phyloP scores from a whole-genome alignment of 2,797 vertebrate genomes.

The Anisognathus igniventris region DNA sequence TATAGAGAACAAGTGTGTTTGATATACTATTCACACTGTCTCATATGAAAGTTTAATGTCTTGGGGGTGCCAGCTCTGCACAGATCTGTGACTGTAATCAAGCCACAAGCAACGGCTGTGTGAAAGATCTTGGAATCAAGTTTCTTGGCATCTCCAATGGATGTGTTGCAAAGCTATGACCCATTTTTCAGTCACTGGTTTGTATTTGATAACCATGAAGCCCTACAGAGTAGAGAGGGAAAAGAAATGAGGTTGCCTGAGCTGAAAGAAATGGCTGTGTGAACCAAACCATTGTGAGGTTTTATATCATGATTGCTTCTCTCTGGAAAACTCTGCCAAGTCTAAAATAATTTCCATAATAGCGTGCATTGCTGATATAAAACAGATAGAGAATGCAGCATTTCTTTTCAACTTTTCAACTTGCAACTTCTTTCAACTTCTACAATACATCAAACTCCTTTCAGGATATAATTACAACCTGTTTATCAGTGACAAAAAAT shows the following conservation, averaged over 20 bases:
- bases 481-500: constrained; percentile 3
- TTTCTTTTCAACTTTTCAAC: not conserved
- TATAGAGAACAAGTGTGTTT: not conserved
- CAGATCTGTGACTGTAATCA: not conserved
- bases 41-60: constrained; percentile 12
- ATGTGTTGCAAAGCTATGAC: not conserved
- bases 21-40: not conserved
- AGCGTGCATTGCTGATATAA: not conserved
- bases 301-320: constrained; percentile 23
- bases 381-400: not conserved
- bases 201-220: not conserved
- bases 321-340: constrained; percentile 15
- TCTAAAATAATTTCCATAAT: constrained; percentile 35
- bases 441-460: not conserved
- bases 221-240: not conserved
- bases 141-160: constrained; percentile 4
- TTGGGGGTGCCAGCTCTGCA: not conserved
- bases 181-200: constrained; percentile 11
- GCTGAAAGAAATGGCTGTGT: constrained; percentile 14
- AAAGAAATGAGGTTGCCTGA: constrained; percentile 15
- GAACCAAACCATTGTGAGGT: not conserved
- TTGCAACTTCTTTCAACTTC: not conserved
- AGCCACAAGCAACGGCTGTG: not conserved
- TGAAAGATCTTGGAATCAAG: constrained; percentile 26
- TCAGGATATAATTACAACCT: not conserved